Evolutionary conservation across 1,140 invertebrate genomes (phyloP).

Genomic region (Heterodera carotae): DNA sequence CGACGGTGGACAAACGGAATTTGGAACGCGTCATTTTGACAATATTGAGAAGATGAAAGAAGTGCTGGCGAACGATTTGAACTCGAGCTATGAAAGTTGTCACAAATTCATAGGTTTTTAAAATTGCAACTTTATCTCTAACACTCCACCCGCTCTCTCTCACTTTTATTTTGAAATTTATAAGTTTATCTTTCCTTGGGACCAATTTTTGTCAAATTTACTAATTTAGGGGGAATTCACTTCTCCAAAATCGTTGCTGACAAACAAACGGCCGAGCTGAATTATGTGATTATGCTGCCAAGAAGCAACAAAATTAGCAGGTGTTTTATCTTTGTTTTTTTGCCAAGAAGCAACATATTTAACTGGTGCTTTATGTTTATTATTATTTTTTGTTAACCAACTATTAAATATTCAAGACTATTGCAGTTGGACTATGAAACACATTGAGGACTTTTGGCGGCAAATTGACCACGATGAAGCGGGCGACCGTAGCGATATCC

Average conservation of each 20-base stretch:
- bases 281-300: background rate
- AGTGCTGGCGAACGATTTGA: background rate
- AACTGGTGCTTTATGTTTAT: no score
- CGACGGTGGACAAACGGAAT: background rate
- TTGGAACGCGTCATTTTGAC: background rate
- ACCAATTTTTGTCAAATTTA: no score
- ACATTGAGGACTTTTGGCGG: constrained; percentile 33
- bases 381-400: no score
- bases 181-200: no score
- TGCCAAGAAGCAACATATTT: no score
- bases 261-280: background rate
- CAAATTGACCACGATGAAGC: constrained; percentile 40
- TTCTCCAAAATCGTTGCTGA: background rate
- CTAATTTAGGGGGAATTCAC: background rate
- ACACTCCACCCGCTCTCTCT: no score
- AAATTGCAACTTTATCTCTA: no score
- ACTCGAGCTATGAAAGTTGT: background rate
- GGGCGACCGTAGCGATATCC: constrained; percentile 38
- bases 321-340: no score
- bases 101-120: background rate
- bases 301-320: background rate
- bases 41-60: background rate
- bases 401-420: background rate
- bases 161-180: no score
- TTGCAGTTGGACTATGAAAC: background rate